Conservation (phyloP, 2,888 invertebrate genomes). For the Philereme vetulata region DNA sequence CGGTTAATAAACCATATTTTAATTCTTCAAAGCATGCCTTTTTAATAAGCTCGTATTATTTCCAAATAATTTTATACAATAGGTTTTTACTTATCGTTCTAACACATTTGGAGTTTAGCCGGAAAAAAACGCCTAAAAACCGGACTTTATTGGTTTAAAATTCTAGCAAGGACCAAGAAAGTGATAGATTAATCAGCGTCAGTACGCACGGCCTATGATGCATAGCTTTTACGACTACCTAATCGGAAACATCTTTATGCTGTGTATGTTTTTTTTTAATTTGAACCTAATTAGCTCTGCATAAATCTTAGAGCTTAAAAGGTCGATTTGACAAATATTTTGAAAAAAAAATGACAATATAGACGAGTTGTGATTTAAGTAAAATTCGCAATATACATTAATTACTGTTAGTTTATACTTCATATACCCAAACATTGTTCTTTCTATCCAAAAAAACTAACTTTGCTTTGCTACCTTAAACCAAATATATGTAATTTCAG, state of each 20-base stretch:
- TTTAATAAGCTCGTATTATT: no score
- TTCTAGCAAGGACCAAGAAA: constrained; percentile 67
- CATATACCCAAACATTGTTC: no score
- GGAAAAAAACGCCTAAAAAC: constrained; percentile 2
- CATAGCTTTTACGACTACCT: constrained; percentile 53
- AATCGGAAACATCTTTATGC: constrained; percentile 12
- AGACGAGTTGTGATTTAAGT: no score
- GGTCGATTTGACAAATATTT: not conserved
- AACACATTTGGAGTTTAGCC: not conserved
- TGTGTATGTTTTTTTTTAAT: constrained; percentile 1
- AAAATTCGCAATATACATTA: no score
- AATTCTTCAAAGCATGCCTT: no score
- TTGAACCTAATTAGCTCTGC: constrained; percentile 15
- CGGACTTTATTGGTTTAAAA: not conserved
- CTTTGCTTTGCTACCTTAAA: not conserved
- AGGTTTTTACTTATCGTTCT: no score
- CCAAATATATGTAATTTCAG: not conserved
- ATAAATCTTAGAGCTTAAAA: constrained; percentile 4
- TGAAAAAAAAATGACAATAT: no score
- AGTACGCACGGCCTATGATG: constrained; percentile 67
- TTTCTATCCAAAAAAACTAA: no score
- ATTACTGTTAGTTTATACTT: no score
- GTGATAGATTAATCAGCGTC: constrained; percentile 75
- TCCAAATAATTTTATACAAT: no score
- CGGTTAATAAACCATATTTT: no score